Percentiles rank a stretch among this genome's conserved stretches.
Evolutionary conservation across 2,797 vertebrate species (phyloP).

Genomic region (Calcarius lapponicus): DNA sequence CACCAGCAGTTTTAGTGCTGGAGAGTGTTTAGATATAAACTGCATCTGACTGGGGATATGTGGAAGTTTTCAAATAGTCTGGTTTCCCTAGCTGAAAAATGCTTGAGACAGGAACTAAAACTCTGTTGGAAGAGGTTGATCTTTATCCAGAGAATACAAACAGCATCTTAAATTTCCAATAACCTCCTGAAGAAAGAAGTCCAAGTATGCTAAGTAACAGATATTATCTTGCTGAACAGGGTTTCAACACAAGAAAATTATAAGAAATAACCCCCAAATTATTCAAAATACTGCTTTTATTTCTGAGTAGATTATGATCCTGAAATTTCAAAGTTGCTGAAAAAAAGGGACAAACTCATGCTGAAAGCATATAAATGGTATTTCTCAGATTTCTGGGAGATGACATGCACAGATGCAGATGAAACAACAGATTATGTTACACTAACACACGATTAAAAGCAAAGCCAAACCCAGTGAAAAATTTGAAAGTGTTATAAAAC

Average conservation of each 20-base stretch:
- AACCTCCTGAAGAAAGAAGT: not conserved
- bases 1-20: not conserved
- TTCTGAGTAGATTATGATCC: not conserved
- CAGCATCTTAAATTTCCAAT: not conserved
- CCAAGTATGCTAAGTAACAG: not conserved
- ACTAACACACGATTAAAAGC: not conserved
- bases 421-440: constrained; percentile 1
- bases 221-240: not conserved
- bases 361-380: not conserved
- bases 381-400: constrained; percentile 17
- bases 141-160: not conserved
- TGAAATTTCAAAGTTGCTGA: not conserved
- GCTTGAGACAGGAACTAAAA: not conserved
- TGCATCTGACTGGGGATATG: not conserved
- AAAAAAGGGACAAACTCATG: not conserved
- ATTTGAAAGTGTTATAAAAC: not conserved
- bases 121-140: not conserved
- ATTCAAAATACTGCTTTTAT: not conserved
- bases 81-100: not conserved
- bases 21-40: not conserved
- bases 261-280: not conserved
- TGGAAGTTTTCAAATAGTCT: not conserved
- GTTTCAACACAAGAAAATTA: not conserved
- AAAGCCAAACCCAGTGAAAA: not conserved
- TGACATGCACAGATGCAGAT: not conserved